These are phyloP conservation scores for Lutjanus erythropterus DNA, from an alignment of 2,113 vertebrate species.

Conservation along the genomic window DNA sequence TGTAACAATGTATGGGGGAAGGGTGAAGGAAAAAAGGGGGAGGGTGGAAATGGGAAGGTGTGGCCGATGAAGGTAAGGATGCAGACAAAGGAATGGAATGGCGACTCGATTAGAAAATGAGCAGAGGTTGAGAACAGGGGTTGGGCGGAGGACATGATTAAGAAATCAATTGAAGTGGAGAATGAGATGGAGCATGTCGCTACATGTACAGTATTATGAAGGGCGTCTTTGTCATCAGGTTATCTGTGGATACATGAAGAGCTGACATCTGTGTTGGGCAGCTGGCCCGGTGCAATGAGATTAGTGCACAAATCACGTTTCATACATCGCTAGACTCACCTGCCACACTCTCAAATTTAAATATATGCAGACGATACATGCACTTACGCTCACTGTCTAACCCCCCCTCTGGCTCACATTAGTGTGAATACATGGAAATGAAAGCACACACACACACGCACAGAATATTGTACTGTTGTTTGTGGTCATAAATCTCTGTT, in stretches of 20 bases:
- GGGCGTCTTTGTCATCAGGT: conserved; percentile 36
- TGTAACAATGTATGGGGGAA: conserved; percentile 56
- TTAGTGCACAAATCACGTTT: conserved; percentile 74
- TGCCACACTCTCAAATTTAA: conserved; percentile 67
- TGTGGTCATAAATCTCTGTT: conserved; percentile 42
- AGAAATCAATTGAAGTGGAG: conserved; percentile 43
- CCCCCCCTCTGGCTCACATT: neutral
- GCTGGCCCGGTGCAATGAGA: conserved; percentile 63
- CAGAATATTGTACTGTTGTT: conserved; percentile 17
- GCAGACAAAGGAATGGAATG: conserved; percentile 48
- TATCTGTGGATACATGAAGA: conserved; percentile 53
- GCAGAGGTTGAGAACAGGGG: neutral
- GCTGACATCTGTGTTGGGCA: conserved; percentile 73
- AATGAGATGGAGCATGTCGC: conserved; percentile 12
- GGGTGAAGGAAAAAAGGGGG: conserved; percentile 4
- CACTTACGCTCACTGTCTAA: neutral
- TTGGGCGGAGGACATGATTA: conserved; percentile 33
- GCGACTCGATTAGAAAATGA: conserved; percentile 15
- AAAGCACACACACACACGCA: neutral
- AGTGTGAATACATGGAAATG: conserved; percentile 3
- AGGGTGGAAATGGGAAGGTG: conserved; percentile 35
- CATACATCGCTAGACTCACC: conserved; percentile 77
- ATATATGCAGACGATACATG: conserved; percentile 23
- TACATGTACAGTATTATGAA: neutral
- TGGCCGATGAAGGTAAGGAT: conserved; percentile 44